Evolutionary conservation across 2,888 invertebrate genomes (phyloP).

Genomic region (Polylopha cassiicola): DNA sequence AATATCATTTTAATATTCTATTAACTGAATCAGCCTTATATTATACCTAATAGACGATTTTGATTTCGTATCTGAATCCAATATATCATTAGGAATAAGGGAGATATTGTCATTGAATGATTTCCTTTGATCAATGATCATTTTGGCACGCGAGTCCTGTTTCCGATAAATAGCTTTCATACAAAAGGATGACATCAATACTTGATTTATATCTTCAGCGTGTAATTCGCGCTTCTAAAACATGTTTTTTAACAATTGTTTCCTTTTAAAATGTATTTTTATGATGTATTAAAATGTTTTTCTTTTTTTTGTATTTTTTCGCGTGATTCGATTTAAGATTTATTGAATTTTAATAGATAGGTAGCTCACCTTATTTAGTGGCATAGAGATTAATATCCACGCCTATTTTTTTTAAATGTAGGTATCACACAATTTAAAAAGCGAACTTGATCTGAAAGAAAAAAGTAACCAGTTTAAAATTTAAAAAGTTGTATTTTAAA

Average conservation of each 20-base stretch:
- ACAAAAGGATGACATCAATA: conserved; percentile 59
- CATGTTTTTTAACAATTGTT: conserved; percentile 42
- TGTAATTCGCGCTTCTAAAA: conserved; percentile 56
- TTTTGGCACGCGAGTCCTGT: conserved; percentile 64
- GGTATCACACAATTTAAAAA: too few relatives aligned
- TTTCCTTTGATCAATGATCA: conserved; percentile 56
- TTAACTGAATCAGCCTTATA: conserved; percentile 49
- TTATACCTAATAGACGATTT: conserved; percentile 30
- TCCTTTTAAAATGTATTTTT: conserved; percentile 36
- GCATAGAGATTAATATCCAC: too few relatives aligned
- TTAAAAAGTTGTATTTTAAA: conserved; percentile 12
- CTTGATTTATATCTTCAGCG: conserved; percentile 64
- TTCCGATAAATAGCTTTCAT: conserved; percentile 62
- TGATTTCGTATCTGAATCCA: conserved; percentile 35
- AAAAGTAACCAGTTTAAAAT: conserved; percentile 6
- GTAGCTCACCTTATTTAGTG: too few relatives aligned
- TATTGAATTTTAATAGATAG: conserved; percentile 1
- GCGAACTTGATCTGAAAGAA: too few relatives aligned
- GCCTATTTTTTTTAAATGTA: too few relatives aligned
- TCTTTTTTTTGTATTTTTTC: conserved; percentile 16
- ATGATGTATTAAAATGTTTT: conserved; percentile 46
- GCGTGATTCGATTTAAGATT: conserved; percentile 11
- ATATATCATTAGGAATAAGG: conserved; percentile 63
- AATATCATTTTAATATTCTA: conserved; percentile 62
- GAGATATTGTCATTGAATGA: conserved; percentile 54